Percentiles rank a stretch among this genome's conserved stretches.
Evolutionary conservation across 2,797 vertebrate species (phyloP).

Genomic region (Loriculus beryllinus): DNA sequence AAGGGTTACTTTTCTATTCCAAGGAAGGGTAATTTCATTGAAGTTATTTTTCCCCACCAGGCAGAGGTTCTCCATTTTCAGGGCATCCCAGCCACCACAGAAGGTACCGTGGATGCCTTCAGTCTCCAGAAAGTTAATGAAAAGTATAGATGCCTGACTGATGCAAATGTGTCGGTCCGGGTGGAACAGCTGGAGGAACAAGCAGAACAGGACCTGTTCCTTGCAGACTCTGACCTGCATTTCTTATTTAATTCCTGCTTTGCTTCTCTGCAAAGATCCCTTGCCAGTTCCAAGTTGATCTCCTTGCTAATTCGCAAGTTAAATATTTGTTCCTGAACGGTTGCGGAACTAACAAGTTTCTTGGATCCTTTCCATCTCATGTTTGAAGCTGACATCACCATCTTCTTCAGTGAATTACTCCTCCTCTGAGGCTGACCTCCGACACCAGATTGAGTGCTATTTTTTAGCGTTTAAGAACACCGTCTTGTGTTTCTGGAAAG

Average conservation of each 20-base stretch:
- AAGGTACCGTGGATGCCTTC: rapidly evolving
- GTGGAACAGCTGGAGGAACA: not conserved
- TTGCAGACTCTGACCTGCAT: not conserved
- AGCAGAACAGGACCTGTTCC: constrained; percentile 1
- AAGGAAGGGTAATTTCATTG: not conserved
- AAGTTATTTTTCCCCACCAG: not conserved
- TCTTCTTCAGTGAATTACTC: not conserved
- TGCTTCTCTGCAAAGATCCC: not conserved
- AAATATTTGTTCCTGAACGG: not conserved
- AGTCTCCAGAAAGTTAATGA: not conserved
- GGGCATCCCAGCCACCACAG: rapidly evolving
- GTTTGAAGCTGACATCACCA: constrained; percentile 20
- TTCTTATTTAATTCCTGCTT: not conserved
- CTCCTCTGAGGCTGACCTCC: not conserved
- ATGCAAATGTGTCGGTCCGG: not conserved
- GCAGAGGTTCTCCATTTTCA: not conserved
- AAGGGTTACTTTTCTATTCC: not conserved
- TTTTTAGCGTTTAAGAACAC: not conserved
- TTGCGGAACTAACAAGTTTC: not conserved
- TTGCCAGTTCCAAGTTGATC: not conserved
- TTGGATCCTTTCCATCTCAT: not conserved
- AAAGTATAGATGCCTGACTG: not conserved
- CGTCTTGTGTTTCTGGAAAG: not conserved
- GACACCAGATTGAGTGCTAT: not conserved
- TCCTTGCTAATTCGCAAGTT: not conserved